Evolutionary conservation across 1,140 invertebrate genomes (phyloP).

Genomic region (Teleogryllus occipitalis): DNA sequence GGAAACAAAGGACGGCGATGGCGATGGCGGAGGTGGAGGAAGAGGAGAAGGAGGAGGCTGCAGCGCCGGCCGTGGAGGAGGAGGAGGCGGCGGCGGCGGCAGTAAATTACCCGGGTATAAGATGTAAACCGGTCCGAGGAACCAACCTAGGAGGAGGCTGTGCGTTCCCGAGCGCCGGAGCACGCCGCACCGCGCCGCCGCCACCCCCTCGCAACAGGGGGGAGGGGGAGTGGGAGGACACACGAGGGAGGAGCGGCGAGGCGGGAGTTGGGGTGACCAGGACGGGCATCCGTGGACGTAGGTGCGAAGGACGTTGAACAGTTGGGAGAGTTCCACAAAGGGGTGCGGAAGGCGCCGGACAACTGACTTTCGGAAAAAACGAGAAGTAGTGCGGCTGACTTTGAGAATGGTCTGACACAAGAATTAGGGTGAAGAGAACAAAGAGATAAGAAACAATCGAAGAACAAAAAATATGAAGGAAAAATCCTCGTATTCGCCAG

Average conservation of each 20-base stretch:
- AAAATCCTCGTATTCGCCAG: no score
- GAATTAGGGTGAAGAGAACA: no score
- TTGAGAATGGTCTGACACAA: no score
- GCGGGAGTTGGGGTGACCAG: no score
- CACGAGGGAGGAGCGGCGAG: background rate
- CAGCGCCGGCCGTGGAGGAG: background rate
- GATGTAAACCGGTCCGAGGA: slow-evolving; percentile 1
- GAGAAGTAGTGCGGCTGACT: no score
- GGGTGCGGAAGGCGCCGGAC: no score
- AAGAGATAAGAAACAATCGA: no score
- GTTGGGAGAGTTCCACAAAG: no score
- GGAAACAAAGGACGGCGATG: background rate
- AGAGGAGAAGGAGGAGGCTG: background rate
- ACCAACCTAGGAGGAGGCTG: background rate
- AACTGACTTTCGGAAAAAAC: no score
- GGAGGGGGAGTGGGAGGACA: background rate
- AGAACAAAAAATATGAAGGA: no score
- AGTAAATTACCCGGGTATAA: slow-evolving; percentile 1
- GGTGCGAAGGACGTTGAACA: no score
- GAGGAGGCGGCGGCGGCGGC: background rate
- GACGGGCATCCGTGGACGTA: no score
- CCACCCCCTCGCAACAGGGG: background rate
- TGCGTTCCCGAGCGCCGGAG: background rate
- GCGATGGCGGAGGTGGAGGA: background rate
- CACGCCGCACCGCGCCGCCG: background rate